A percentile compares a stretch with the other conserved stretches of the same genome.
Conservation (phyloP, 2,888 invertebrate species). For the Xanthorhoe designata region DNA sequence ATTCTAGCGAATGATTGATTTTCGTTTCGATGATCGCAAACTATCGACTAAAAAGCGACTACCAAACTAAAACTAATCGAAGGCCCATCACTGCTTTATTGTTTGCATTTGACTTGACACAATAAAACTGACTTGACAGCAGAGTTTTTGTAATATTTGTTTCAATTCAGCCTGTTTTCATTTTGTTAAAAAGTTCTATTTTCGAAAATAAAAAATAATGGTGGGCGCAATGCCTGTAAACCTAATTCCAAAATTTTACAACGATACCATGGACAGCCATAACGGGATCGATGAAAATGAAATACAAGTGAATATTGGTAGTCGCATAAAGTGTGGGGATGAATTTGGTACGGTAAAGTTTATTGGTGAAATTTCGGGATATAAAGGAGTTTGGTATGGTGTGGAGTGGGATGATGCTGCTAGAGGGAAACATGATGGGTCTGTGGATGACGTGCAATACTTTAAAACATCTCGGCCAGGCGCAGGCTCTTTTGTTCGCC, state of each 20-base stretch:
- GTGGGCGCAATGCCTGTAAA: constrained; percentile 85
- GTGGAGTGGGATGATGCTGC: constrained; percentile 97
- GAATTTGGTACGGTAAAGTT: constrained; percentile 88
- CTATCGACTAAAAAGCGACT: no score
- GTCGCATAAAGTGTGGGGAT: constrained; percentile 74
- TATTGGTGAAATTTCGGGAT: constrained; percentile 90
- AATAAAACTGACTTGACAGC: constrained; percentile 38
- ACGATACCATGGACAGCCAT: constrained; percentile 79
- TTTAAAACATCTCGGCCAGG: constrained; percentile 91
- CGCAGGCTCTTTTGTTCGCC: constrained; percentile 95
- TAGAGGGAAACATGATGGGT: constrained; percentile 97
- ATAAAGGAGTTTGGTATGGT: constrained; percentile 93
- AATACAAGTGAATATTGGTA: constrained; percentile 78
- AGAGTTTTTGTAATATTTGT: constrained; percentile 36
- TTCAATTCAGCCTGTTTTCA: constrained; percentile 50
- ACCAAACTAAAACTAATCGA: not conserved
- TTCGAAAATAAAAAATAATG: constrained; percentile 80
- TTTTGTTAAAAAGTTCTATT: constrained; percentile 78
- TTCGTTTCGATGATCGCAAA: no score
- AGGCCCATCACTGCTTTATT: constrained; percentile 17
- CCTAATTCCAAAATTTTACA: constrained; percentile 83
- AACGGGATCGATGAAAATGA: constrained; percentile 79
- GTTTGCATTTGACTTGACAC: constrained; percentile 50
- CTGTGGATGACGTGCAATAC: constrained; percentile 92
- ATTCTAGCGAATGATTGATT: no score